Evolutionary conservation across 2,888 invertebrate genomes (phyloP), one percentile per base, ranked within the genome.

Genomic region (Agrochola lychnidis): DNA sequence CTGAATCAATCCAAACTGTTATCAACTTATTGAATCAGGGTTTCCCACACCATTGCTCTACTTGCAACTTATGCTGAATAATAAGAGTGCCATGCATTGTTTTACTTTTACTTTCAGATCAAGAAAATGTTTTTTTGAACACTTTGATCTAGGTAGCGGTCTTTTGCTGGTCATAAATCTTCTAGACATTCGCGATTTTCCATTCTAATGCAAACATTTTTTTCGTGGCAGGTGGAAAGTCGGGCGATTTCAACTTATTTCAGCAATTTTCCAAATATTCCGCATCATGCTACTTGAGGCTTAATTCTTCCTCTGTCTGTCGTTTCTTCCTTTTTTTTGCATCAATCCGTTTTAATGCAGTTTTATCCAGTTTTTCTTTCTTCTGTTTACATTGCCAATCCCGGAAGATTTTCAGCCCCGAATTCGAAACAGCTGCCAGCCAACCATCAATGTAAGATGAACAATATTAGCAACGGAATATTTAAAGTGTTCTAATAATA

Each of bases 401-500:
- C 56, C 42, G 68, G 61, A 78, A 71, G 63, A 78, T 74, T 74
- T 70, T 42, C 67, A 73, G 61, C 7, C 53, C 42, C 42, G 62
- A 73, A 76, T 64, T 22, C 42, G 59, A 73, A 70, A 63, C 70
- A 74, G 71, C 71, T 81, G 73, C 77, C 67, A 59, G 64, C 53
- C 9, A 63, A 69, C 83, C 59, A 83, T 83, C 83, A 74, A 81
- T 81, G 72, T 70, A 40, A 73, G 66, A 83, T 83, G 81, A 74
- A 74, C 74, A 83, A 81, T 83, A 83, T 78, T 78, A 73, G 74
- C 70, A 78, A 79, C 16, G 77, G 80, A 84, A 86, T 86, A 86
- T 86, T 80, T 80, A 78, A 84, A 86, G 84, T 84, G 84, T 77
- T 86, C 84, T 86, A 86, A 86, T 86, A 86, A 86, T 86, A 85